Base-by-base conservation (phyloP, 2,888 invertebrate species). In the Idaea dimidiata region DNA sequence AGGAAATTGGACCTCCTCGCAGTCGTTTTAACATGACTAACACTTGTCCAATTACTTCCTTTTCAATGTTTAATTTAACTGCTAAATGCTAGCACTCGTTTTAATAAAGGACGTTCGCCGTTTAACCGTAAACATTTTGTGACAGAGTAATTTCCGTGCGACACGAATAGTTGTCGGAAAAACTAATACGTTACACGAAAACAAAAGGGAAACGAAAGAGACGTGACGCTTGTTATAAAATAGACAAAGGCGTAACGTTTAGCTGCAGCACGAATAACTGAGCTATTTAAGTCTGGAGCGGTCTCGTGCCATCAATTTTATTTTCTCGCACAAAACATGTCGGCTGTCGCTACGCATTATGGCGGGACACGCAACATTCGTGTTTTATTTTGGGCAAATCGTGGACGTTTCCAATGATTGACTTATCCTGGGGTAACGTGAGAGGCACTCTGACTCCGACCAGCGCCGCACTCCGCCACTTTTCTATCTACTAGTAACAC, bases 301-400 rank as follows among this genome's bases (percentile, higher is more conserved):
- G 80, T 81, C 84, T 81, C 81, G 86, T 83, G 87, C 88, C 91
- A 90, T 91, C 87, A 88, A 89, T 92, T 91, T 92, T 91, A 90
- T 91, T 91, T 92, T 91, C 91, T 91, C 89, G 89, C 88, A 88
- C 90, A 91, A 89, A 91, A 90, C 91, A 90, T 87, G 91, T 91
- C 86, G 87, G 87, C 88, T 91, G 91, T 91, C 91, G 88, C 89
- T 89, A 82, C 87, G 86, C 89, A 88, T 92, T 90, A 91, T 87
- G 81, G 80, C 77, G 80, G 75, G 85, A 81, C 89, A 90, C 90
- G 89, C 89, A 87, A 87, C 89, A 86, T 90, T 88, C 79, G 82
- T 78, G 88, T 91, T 91, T 91, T 92, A 91, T 91, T 92, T 91
- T 83, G 79, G 87, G 86, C 80, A 83, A 89, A 88, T 66, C 84